These are phyloP conservation scores for Tachina fera DNA, from an alignment of 2,888 invertebrate species.

Conservation along the genomic window DNA sequence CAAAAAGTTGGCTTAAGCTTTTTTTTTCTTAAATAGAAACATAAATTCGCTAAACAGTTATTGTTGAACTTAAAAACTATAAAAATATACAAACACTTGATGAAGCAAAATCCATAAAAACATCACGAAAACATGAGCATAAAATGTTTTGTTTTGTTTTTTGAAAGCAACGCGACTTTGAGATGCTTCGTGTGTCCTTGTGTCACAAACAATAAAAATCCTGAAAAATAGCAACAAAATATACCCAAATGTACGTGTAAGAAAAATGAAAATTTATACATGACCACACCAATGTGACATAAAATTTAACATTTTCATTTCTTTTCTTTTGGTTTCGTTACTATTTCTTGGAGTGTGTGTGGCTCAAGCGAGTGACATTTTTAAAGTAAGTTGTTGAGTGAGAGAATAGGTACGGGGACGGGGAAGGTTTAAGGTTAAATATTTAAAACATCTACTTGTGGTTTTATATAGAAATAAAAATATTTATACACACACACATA, in stretches of 20 bases:
- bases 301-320: slow-evolving; percentile 49
- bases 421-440: slow-evolving; percentile 10
- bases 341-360: slow-evolving; percentile 47
- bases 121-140: slow-evolving; percentile 36
- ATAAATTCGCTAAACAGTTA: slow-evolving; percentile 52
- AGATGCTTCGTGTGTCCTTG: slow-evolving; percentile 43
- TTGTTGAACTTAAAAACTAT: neutral
- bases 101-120: slow-evolving; percentile 7
- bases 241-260: neutral
- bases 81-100: too few species aligned
- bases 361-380: neutral
- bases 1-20: neutral
- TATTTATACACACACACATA: too few species aligned
- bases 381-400: too few species aligned
- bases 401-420: neutral
- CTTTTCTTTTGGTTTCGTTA: neutral
- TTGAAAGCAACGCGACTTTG: slow-evolving; percentile 61
- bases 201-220: slow-evolving; percentile 57
- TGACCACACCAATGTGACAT: slow-evolving; percentile 48
- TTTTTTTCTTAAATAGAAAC: slow-evolving; percentile 6
- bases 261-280: slow-evolving; percentile 25
- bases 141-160: slow-evolving; percentile 57
- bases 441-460: slow-evolving; percentile 38
- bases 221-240: slow-evolving; percentile 39
- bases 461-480: slow-evolving; percentile 4